Conservation (phyloP, 2,888 invertebrate genomes). For the Drosophila koepferae region DNA sequence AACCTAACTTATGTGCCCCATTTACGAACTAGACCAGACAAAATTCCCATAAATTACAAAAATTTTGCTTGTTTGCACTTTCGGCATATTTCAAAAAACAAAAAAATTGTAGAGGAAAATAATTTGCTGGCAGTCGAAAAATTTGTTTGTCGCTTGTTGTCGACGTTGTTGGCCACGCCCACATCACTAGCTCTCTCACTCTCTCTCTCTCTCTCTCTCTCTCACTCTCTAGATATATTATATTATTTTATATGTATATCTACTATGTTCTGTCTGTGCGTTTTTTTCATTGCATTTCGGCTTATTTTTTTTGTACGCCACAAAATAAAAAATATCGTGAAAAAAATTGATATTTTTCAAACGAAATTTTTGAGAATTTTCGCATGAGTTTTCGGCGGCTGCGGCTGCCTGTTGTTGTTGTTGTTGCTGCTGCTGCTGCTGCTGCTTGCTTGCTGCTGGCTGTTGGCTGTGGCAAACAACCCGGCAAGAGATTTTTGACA, state of each 20-base stretch:
- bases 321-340: not conserved
- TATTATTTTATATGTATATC: not conserved
- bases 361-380: constrained; percentile 56
- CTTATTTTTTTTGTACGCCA: constrained; percentile 21
- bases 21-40: not conserved
- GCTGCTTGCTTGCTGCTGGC: constrained; percentile 10
- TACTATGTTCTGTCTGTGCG: constrained; percentile 43
- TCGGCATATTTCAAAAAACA: constrained; percentile 56
- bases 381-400: constrained; percentile 37
- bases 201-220: not conserved
- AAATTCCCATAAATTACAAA: constrained; percentile 71
- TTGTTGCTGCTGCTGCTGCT: constrained; percentile 15
- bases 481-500: constrained; percentile 42
- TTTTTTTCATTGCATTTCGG: constrained; percentile 26
- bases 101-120: constrained; percentile 1
- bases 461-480: constrained; percentile 18
- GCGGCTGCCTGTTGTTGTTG: constrained; percentile 18
- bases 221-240: not conserved
- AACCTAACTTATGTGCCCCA: constrained; percentile 24
- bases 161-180: constrained; percentile 56
- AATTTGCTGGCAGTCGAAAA: constrained; percentile 55
- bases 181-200: constrained; percentile 34
- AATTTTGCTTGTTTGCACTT: constrained; percentile 74
- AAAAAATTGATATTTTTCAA: constrained; percentile 33
- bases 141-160: constrained; percentile 65